Base-by-base conservation (phyloP, 2,797 vertebrate genomes). In the Sternotherus odoratus region DNA sequence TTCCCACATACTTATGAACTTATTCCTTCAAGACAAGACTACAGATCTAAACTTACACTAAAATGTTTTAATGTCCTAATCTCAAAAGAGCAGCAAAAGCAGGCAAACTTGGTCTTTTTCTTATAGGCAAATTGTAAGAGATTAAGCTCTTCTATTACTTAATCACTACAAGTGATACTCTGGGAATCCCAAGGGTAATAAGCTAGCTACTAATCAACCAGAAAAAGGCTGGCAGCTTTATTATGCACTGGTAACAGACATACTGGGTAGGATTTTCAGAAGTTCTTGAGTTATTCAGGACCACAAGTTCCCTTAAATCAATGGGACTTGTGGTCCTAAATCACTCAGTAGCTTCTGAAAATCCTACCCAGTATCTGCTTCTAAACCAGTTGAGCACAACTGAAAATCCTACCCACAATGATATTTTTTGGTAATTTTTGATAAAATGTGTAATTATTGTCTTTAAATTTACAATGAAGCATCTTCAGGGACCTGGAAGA, bases 71-170 rank as follows among this genome's bases (percentile, higher is more conserved):
- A 93, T 91, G 92, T 92, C 56, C 82, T 26, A 48, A 28, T 82
- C 84, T 94, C 89, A 82, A 80, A 93, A 95, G 92, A 88, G 79
- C 87, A 94, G 79, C 87, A 95, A 94, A 53, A 95, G 36, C 82
- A 85, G 46, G 82, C 78, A 94, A 94, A 95, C 51, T 39, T 82
- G 74, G 87, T 93, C 80, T 23, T 74, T 81, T 36, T 63, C 53
- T 89, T 78, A 56, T 82, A 95, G 94, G 92, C 89, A 95, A 93
- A 54, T 72, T 79, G 26, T 51, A 92, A 89, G 83, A 91, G 95
- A 95, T 95, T 91, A 95, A 93, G 90, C 56, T 93, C 79, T 54
- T 6, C 83, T 84, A 87, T 90, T 92, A 85, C 86, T 94, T 94
- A 89, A 81, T 88, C 69, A 92, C 88, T 92, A 89, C 69, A 93